These are phyloP conservation scores for Brachylomia viminalis DNA, from an alignment of 2,888 invertebrate genomes.

Conservation along the genomic window DNA sequence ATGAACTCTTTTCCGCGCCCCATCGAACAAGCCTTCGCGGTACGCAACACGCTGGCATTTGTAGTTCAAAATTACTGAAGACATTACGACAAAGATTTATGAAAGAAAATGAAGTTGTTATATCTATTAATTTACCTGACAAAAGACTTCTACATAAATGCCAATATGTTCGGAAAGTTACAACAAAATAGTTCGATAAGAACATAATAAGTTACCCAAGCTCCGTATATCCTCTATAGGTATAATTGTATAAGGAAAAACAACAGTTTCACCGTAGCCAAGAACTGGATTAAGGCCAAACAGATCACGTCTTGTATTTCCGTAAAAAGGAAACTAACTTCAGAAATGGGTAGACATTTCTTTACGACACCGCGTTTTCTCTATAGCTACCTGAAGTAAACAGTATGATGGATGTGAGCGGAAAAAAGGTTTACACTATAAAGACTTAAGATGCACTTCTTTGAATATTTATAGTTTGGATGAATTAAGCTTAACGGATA, in stretches of 20 bases:
- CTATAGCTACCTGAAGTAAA: slow-evolving; percentile 53
- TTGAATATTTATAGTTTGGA: slow-evolving; percentile 16
- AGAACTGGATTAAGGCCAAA: slow-evolving; percentile 83
- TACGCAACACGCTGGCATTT: background rate
- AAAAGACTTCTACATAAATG: slow-evolving; percentile 35
- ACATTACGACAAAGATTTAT: background rate
- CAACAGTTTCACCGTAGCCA: slow-evolving; percentile 68
- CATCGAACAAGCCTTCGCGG: background rate
- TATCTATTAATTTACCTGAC: slow-evolving; percentile 41
- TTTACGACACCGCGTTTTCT: slow-evolving; percentile 66
- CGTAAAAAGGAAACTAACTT: slow-evolving; percentile 79
- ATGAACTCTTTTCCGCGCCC: background rate
- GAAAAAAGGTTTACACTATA: slow-evolving; percentile 29
- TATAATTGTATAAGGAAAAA: slow-evolving; percentile 70
- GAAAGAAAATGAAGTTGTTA: slow-evolving; percentile 2
- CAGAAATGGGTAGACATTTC: slow-evolving; percentile 73
- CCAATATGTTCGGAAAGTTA: slow-evolving; percentile 51
- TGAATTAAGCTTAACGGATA: background rate
- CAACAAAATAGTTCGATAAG: slow-evolving; percentile 53
- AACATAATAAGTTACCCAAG: slow-evolving; percentile 57
- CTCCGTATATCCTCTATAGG: slow-evolving; percentile 54
- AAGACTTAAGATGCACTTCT: slow-evolving; percentile 39
- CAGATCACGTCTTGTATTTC: slow-evolving; percentile 80
- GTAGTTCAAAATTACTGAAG: background rate
- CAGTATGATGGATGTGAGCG: slow-evolving; percentile 45